Evolutionary conservation across 2,113 vertebrate genomes (phyloP), one percentile per base, ranked within the genome.

Genomic region (Fregata magnificens): DNA sequence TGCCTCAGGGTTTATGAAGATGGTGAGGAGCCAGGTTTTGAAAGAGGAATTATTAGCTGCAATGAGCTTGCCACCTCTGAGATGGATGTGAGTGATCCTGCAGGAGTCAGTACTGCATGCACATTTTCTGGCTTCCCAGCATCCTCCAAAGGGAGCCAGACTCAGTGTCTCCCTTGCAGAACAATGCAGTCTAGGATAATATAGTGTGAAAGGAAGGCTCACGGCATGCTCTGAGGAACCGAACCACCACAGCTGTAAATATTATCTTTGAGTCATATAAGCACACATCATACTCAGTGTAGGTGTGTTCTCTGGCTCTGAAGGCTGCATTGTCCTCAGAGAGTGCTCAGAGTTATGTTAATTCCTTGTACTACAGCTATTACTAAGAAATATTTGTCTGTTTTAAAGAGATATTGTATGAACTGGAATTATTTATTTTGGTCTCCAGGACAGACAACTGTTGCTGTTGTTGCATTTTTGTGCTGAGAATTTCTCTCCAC

Each of bases 181-280:
- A 95, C 83, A 95, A 93, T 82, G 87, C 47, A 67, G 69, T 25
- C 83, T 61, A 28, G 73, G 81, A 69, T 84, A 91, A 96, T 61
- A 65, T 29, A 40, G 56, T 56, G 70, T 87, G 89, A 96, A 93
- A 93, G 89, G 69, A 94, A 84, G n/a, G 69, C 25, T 90, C 62
- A 24, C 69, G 56, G 86, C 55, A 67, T 82, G 42, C 61, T 95
- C 86, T 47, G 81, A 79, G 56, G 73, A 96, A 84, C 42, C 1
- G 0, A 95, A 92, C 72, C 59, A 88, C 91, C 59, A 62, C 93
- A 93, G 86, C 86, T 93, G 81, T 79, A 94, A 93, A 96, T 96
- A 91, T 31, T 93, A 81, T 88, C 85, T 81, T 90, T 90, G 91
- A 93, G 83, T 92, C 80, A 92, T 31, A 71, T 25, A 88, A 67